These are phyloP conservation scores for Ceryle rudis DNA, from an alignment of 2,797 vertebrate genomes.

Conservation along the genomic window DNA sequence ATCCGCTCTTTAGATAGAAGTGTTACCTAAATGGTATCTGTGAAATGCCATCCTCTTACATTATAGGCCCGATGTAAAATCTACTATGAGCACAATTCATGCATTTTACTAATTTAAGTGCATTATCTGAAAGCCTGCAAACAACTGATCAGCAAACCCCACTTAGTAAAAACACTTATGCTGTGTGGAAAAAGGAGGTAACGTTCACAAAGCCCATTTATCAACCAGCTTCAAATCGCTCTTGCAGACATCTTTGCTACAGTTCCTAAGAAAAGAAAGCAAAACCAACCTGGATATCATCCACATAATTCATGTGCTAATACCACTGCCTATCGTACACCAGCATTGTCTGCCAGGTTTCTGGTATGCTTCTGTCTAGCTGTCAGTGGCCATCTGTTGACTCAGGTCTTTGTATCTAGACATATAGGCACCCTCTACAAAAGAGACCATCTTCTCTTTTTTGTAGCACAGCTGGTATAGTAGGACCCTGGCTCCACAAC, in stretches of 20 bases:
- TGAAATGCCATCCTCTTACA: background rate
- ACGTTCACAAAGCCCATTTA: background rate
- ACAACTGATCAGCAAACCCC: background rate
- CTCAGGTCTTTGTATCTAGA: background rate
- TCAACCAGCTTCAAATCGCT: background rate
- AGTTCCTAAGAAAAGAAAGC: background rate
- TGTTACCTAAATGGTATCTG: background rate
- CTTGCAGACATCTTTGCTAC: background rate
- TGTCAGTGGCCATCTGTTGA: constrained; percentile 43
- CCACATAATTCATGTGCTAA: background rate
- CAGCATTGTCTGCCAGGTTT: background rate
- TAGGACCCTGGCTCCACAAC: background rate
- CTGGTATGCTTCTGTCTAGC: background rate
- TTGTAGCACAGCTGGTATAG: background rate
- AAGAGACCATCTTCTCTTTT: background rate
- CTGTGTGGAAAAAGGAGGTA: background rate
- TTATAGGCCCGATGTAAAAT: background rate
- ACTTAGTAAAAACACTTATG: background rate
- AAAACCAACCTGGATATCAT: background rate
- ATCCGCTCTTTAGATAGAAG: background rate
- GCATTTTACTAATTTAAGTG: background rate
- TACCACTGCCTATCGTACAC: background rate
- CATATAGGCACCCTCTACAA: background rate
- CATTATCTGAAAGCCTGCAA: background rate
- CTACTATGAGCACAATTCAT: accelerated